Evolutionary conservation across 1,140 invertebrate species (phyloP), one percentile per base, ranked within the genome.

Genomic region (Aphelinus certus): DNA sequence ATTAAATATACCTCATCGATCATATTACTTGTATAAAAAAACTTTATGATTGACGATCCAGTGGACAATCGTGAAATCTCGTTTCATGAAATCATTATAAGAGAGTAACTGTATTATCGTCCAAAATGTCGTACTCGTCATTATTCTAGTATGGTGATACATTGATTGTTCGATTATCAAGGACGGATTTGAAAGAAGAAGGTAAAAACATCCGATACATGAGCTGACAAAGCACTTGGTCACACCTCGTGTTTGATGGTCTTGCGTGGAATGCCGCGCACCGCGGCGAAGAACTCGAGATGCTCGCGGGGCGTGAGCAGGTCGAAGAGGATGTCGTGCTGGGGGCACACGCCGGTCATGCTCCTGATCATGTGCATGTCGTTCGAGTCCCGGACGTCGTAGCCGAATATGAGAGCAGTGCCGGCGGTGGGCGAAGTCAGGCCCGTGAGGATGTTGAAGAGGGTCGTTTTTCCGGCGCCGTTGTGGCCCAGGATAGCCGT

Each of bases 261-360:
- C 45, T 88, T 84, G 3, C 88, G 82, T 2, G 91, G 89, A 70
- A 93, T 92, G 55, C 91, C 91, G 87, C 93, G 90, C 71, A 95
- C 90, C 1, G 93, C 91, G 6, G 94, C 93, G 84, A 95, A 97
- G 87, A 97, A 97, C 78, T 92, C 88, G 3, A 97, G 89, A 85
- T 97, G 96, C 83, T 98, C 95, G 78, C 92, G 91, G 0, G 96
- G 95, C 1, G 95, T 95, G 7, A 97, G 86, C 51, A 94, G 89
- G 82, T 96, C 95, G 84, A 97, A 97, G 0, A 98, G 90, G 47
- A 97, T 95, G 81, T 97, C 95, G 81, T 97, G 95, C 83, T 98
- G 97, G 1, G 96, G 96, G 86, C 96, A 98, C 7, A 97, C 92
- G 0, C 97, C 96, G 0, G 93, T 94, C 91, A 94, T 93, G 80